A percentile compares a stretch with the other conserved stretches of the same genome.
phyloP scores from a whole-genome alignment of 2,888 invertebrate species.

The Cantharis rufa region DNA sequence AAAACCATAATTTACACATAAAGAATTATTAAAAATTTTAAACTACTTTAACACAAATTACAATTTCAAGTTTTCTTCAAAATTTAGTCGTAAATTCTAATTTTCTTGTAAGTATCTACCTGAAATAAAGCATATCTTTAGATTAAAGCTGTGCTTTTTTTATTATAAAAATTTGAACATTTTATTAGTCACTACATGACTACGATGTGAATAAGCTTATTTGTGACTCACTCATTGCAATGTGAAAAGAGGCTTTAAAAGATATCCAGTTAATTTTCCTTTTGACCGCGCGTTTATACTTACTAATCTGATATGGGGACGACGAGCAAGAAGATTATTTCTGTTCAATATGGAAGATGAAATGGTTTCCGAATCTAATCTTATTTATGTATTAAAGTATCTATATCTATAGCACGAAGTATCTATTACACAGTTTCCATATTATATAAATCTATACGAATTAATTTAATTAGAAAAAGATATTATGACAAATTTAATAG shows the following conservation, averaged over 20 bases:
- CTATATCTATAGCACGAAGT: background rate
- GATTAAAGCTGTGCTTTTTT: conserved; percentile 26
- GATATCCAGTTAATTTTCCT: conserved; percentile 50
- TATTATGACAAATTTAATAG: too few relatives aligned
- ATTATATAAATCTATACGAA: background rate
- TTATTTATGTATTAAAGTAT: background rate
- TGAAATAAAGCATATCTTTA: conserved; percentile 17
- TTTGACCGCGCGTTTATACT: conserved; percentile 43
- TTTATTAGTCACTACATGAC: conserved; percentile 27
- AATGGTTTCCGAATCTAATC: conserved; percentile 16
- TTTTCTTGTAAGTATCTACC: background rate
- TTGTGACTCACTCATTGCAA: conserved; percentile 37
- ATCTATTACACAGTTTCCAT: background rate
- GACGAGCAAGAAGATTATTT: conserved; percentile 22
- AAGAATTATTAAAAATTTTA: background rate
- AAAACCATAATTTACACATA: background rate
- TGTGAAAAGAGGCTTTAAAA: conserved; percentile 42
- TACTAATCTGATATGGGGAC: conserved; percentile 45
- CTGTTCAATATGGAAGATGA: conserved; percentile 21
- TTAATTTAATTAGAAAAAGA: background rate
- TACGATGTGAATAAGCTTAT: conserved; percentile 37
- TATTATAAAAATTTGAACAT: conserved; percentile 21
- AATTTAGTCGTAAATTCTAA: background rate
- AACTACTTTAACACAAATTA: background rate
- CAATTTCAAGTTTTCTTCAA: background rate